Evolutionary conservation across 2,797 vertebrate genomes (phyloP), one percentile per base, ranked within the genome.

Genomic region (Hafferia zeledoni): DNA sequence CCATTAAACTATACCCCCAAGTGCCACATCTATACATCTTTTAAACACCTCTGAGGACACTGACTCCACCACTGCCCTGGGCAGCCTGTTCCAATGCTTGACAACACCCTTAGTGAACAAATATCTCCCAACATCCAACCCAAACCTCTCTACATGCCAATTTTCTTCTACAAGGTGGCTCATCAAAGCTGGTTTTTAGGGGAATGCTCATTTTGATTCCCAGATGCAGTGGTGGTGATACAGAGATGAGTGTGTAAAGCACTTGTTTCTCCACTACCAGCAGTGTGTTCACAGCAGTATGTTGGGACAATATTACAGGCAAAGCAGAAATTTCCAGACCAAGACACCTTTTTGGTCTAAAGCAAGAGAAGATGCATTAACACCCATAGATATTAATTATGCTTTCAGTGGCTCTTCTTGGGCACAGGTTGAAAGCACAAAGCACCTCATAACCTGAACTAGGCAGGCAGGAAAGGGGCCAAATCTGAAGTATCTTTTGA

Each of bases 261-360:
- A 41, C 22, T 70, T 30, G 22, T 11, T 87, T 65, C 41, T 67
- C 7, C 52, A 0, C 55, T 25, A 13, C 19, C 43, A 46, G 23
- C 2, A 0, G 37, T 18, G 22, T 52, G 24, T 15, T 50, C 1
- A 2, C 27, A 43, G 64, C 37, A 24, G 7, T 5, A 5, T 17
- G n/a, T 55, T 11, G 10, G 68, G 17, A 16, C 8, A 31, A 13
- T 25, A 7, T 30, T 22, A 41, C 0, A 60, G 61, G 22, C 25
- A 83, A 77, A 83, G 47, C 25, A 76, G 56, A 77, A 23, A 23
- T 49, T 89, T n/a, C 52, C 35, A 83, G 50, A 55, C 35, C 20
- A 39, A 87, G 25, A 3, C 64, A 33, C 6, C 11, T 60, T 75
- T 83, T 68, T 30, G 64, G 18, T 53, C 72, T 64, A 64, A 86